Evolutionary conservation across 2,797 vertebrate genomes (phyloP).

Genomic region (Diplodus puntazzo): DNA sequence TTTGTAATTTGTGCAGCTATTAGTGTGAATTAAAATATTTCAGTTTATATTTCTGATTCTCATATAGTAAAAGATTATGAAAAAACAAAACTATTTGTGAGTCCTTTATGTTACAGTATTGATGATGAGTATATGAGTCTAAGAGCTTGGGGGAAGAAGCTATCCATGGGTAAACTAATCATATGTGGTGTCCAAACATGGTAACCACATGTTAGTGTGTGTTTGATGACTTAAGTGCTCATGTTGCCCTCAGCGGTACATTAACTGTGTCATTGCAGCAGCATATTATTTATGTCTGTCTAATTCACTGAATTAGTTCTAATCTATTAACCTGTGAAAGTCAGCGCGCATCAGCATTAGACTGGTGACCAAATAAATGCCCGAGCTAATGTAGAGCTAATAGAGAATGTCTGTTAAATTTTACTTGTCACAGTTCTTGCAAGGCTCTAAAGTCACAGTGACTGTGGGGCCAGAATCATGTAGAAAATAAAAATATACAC

Average conservation of each 20-base stretch:
- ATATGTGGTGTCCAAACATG: slow-evolving; percentile 37
- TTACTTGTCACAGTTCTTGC: background rate
- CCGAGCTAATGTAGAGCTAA: background rate
- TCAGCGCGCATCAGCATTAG: slow-evolving; percentile 9
- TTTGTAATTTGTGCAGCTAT: too few species aligned
- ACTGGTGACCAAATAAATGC: background rate
- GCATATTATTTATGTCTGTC: slow-evolving; percentile 12
- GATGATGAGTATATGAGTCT: too few species aligned
- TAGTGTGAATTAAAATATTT: too few species aligned
- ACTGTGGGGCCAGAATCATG: background rate
- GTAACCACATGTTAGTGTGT: slow-evolving; percentile 5
- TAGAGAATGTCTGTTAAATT: background rate
- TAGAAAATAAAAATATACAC: background rate
- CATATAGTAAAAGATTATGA: too few species aligned
- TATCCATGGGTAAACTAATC: slow-evolving; percentile 29
- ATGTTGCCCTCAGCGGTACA: slow-evolving; percentile 10
- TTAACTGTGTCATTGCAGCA: slow-evolving; percentile 26
- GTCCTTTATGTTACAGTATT: too few species aligned
- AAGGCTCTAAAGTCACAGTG: background rate
- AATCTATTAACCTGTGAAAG: slow-evolving; percentile 31
- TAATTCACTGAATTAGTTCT: slow-evolving; percentile 23
- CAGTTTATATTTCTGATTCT: too few species aligned
- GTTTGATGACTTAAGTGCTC: slow-evolving; percentile 21
- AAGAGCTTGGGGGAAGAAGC: background rate
- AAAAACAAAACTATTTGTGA: too few species aligned